Conservation (phyloP, 1,140 invertebrate genomes). For the Solenopsis fugax region DNA sequence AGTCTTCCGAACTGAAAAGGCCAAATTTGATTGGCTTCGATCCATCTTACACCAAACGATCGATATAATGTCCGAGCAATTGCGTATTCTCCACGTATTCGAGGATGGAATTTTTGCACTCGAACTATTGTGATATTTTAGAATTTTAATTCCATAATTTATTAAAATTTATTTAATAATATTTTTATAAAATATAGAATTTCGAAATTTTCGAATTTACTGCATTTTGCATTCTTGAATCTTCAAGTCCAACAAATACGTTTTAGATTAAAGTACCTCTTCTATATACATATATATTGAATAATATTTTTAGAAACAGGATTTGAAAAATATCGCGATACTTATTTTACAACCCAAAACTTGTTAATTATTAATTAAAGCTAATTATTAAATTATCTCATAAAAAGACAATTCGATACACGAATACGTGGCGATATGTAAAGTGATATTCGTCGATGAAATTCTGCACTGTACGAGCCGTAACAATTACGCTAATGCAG, state of each 20-base stretch:
- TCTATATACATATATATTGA: not conserved
- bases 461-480: slow-evolving; percentile 62
- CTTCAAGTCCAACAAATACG: not conserved
- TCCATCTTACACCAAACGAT: slow-evolving; percentile 29
- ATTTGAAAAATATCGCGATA: not conserved
- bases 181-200: not conserved
- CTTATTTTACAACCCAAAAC: not conserved
- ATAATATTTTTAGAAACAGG: not conserved
- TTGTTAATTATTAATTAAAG: not conserved
- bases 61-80: slow-evolving; percentile 29
- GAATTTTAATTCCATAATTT: not conserved
- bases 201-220: not conserved
- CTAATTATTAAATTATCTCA: slow-evolving; percentile 13
- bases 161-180: not conserved
- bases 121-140: not conserved
- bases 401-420: slow-evolving; percentile 18
- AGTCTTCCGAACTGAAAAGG: slow-evolving; percentile 52
- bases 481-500: slow-evolving; percentile 67
- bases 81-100: slow-evolving; percentile 23
- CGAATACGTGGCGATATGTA: slow-evolving; percentile 55
- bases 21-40: slow-evolving; percentile 60
- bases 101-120: not conserved
- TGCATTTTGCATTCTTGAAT: not conserved
- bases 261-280: not conserved
- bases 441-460: slow-evolving; percentile 64